Conservation (phyloP, 2,888 invertebrate species). For the Allacma fusca region DNA sequence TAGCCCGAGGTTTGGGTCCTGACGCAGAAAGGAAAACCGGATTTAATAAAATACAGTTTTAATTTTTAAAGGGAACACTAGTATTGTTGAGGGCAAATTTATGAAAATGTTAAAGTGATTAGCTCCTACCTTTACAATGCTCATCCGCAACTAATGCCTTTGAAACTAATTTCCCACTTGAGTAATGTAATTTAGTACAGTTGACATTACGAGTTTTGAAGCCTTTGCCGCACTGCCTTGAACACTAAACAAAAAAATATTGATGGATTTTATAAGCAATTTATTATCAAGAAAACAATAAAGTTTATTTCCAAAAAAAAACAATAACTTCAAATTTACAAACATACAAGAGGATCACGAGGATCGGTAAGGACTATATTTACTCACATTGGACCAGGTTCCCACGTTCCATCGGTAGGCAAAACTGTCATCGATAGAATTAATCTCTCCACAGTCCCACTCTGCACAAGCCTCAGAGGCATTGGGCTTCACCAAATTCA, state of each 20-base stretch:
- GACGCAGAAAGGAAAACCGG: neutral
- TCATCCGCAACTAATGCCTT: conserved; percentile 24
- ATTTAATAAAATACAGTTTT: no score
- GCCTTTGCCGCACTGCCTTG: conserved; percentile 47
- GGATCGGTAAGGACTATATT: no score
- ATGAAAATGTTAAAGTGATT: no score
- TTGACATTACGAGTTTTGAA: conserved; percentile 33
- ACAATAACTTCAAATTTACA: neutral
- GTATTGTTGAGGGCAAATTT: no score
- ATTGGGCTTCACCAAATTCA: conserved; percentile 33
- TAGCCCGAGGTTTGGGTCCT: conserved; percentile 47
- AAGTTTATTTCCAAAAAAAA: no score
- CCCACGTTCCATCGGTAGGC: conserved; percentile 43
- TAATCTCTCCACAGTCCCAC: conserved; percentile 34
- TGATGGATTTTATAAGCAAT: neutral
- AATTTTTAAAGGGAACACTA: no score
- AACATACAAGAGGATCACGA: no score
- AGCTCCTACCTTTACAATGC: conserved; percentile 27
- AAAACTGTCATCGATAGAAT: conserved; percentile 35
- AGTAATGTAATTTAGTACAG: conserved; percentile 40
- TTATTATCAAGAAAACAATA: no score
- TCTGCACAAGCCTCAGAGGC: conserved; percentile 29
- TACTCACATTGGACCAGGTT: conserved; percentile 45
- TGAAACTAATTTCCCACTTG: conserved; percentile 32
- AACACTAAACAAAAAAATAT: conserved; percentile 38